A percentile compares a stretch with the other conserved stretches of the same genome.
phyloP scores from a whole-genome alignment of 2,888 invertebrate genomes.

The Drosophila aldrichi region DNA sequence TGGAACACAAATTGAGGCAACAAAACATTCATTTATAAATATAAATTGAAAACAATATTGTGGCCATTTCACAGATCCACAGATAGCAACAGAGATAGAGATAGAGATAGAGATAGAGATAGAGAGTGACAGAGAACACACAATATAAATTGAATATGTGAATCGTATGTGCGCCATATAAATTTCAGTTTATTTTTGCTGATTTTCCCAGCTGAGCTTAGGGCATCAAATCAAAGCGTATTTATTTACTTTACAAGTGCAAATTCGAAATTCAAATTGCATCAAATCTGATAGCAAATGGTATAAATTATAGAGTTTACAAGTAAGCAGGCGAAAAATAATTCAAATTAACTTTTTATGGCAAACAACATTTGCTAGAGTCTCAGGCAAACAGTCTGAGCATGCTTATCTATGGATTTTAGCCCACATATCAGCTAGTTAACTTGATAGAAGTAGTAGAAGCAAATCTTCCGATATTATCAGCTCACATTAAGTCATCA shows the following conservation, averaged over 20 bases:
- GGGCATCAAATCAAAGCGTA: not conserved
- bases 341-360: no score
- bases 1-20: conserved; percentile 34
- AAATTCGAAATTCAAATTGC: not conserved
- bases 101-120: not conserved
- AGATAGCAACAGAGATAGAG: no score
- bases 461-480: no score
- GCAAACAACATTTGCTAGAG: no score
- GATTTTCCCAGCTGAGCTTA: conserved; percentile 7
- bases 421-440: no score
- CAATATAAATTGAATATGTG: conserved; percentile 14
- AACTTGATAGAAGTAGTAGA: no score
- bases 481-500: no score
- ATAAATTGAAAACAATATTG: conserved; percentile 75
- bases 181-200: conserved; percentile 1
- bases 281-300: not conserved
- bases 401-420: no score
- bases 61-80: conserved; percentile 1
- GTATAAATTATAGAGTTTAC: not conserved
- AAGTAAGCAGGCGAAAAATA: not conserved
- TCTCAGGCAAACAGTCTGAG: no score
- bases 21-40: conserved; percentile 59
- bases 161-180: not conserved
- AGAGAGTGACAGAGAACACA: not conserved
- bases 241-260: conserved; percentile 1